phyloP scores from a whole-genome alignment of 2,113 vertebrate species.

The Colius striatus region DNA sequence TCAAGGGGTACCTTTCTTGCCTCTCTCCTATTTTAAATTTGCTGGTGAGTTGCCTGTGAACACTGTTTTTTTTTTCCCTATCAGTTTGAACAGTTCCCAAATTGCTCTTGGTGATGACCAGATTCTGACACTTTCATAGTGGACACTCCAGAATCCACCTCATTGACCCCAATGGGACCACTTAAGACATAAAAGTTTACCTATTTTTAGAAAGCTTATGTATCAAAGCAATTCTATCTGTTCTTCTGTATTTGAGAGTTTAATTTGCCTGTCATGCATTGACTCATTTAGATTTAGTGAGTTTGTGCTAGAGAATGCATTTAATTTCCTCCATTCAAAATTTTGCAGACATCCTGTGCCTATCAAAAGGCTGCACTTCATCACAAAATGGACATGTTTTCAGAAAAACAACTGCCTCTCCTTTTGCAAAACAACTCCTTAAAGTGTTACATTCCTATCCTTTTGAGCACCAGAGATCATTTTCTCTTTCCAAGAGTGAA shows the following conservation, averaged over 20 bases:
- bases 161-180: background rate
- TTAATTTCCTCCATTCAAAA: background rate
- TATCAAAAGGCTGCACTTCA: background rate
- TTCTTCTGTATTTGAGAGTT: background rate
- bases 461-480: background rate
- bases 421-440: background rate
- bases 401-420: background rate
- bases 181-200: background rate
- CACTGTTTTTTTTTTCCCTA: background rate
- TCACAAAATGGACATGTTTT: background rate
- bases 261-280: background rate
- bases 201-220: background rate
- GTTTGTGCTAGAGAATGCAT: background rate
- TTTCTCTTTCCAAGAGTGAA: background rate
- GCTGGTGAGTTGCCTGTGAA: background rate
- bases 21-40: background rate
- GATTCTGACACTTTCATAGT: background rate
- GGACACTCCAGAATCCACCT: background rate
- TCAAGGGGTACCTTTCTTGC: background rate
- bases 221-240: background rate
- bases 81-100: background rate
- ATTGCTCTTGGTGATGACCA: background rate
- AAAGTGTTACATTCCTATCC: background rate
- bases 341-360: background rate
- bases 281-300: background rate